Evolutionary conservation across 1,140 invertebrate species (phyloP).

Genomic region (Saccostrea echinata): DNA sequence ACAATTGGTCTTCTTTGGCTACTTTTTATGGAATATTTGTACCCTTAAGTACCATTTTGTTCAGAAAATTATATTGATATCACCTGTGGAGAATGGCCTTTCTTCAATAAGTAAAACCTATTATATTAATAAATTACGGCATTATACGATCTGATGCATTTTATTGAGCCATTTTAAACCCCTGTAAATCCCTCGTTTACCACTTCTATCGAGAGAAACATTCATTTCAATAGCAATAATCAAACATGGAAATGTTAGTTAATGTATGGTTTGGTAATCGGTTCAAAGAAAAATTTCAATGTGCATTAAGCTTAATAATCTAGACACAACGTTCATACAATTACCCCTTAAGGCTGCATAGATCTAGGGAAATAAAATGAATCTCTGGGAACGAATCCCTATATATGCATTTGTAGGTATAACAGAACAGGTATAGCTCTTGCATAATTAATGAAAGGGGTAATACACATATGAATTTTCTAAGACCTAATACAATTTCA

Average conservation of each 20-base stretch:
- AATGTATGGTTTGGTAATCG: background rate
- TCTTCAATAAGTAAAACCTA: constrained; percentile 11
- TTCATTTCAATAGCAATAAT: background rate
- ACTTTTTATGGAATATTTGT: background rate
- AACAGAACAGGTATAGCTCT: no score
- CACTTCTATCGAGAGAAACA: background rate
- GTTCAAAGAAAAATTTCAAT: background rate
- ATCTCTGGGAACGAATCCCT: no score
- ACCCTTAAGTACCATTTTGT: background rate
- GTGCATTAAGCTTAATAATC: no score
- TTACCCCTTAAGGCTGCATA: no score
- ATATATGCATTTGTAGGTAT: no score
- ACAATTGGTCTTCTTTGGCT: background rate
- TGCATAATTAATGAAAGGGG: no score
- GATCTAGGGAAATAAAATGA: no score
- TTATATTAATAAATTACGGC: background rate
- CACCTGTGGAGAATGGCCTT: background rate
- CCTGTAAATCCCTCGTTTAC: constrained; percentile 1
- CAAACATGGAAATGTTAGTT: background rate
- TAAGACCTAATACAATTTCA: no score
- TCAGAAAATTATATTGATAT: constrained; percentile 7
- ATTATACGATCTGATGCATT: constrained; percentile 3
- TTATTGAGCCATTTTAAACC: constrained; percentile 7
- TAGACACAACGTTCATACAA: no score
- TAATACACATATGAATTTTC: no score